These are phyloP conservation scores for Ceyx melanurus DNA, from an alignment of 2,113 vertebrate species.

Conservation along the genomic window DNA sequence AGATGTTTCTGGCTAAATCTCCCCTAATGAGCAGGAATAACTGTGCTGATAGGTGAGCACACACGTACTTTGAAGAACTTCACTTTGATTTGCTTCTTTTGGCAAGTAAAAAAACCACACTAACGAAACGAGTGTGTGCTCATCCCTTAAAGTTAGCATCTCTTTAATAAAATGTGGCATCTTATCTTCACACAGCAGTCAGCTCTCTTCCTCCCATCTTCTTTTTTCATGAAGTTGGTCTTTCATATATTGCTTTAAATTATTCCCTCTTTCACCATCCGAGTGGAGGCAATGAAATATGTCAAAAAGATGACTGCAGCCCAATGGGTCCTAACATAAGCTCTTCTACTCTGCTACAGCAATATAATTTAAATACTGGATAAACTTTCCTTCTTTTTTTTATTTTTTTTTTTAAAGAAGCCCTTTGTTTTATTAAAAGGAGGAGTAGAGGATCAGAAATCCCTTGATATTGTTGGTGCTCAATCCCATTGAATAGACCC, in stretches of 20 bases:
- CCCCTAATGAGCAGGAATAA: not conserved
- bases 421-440: not conserved
- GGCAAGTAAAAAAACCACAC: not conserved
- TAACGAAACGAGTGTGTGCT: not conserved
- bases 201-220: not conserved
- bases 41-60: not conserved
- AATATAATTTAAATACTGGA: not conserved
- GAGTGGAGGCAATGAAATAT: not conserved
- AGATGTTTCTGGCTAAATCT: not conserved
- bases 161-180: not conserved
- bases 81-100: not conserved
- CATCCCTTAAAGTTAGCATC: not conserved
- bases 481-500: constrained; percentile 9
- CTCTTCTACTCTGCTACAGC: not conserved
- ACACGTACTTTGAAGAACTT: not conserved
- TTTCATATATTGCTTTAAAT: not conserved
- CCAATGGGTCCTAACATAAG: not conserved
- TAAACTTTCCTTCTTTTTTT: not conserved
- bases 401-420: not conserved
- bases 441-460: not conserved
- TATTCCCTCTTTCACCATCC: not conserved
- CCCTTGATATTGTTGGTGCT: not conserved
- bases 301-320: not conserved
- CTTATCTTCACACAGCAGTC: not conserved
- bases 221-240: not conserved